Evolutionary conservation across 2,888 invertebrate species (phyloP).

Genomic region (Smittia sp.): DNA sequence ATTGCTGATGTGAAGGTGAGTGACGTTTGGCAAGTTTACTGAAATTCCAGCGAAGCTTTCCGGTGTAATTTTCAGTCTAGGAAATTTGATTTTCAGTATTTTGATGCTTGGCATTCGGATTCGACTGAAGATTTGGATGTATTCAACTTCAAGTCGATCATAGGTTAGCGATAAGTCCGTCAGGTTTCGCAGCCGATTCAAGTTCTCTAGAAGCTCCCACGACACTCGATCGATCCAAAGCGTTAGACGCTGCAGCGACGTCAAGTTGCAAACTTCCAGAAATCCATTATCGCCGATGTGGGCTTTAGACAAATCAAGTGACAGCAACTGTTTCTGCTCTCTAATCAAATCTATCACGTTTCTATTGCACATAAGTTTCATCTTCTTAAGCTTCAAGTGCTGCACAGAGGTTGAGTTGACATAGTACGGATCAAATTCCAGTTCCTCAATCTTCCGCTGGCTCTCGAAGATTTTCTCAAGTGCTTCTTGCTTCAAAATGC

Average conservation of each 20-base stretch:
- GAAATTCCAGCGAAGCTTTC: conserved; percentile 18
- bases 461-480: not conserved
- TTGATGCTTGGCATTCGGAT: not conserved
- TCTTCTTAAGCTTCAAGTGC: not conserved
- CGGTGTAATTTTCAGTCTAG: not conserved
- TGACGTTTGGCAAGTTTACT: conserved; percentile 4
- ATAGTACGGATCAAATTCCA: conserved; percentile 35
- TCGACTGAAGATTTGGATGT: not conserved
- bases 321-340: not conserved
- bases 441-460: conserved; percentile 3
- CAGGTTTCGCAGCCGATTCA: not conserved
- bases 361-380: conserved; percentile 14
- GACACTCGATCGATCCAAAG: conserved; percentile 32
- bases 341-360: not conserved
- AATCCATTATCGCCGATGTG: conserved; percentile 4
- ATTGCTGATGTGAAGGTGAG: not conserved
- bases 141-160: conserved; percentile 25
- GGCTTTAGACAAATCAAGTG: conserved; percentile 15
- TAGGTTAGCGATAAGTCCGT: conserved; percentile 11
- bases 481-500: conserved; percentile 16
- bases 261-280: conserved; percentile 1
- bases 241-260: not conserved
- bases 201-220: not conserved
- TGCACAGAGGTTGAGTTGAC: not conserved
- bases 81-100: conserved; percentile 27